Base-by-base conservation (phyloP, 2,888 invertebrate genomes). In the Caradrina kadenii region DNA sequence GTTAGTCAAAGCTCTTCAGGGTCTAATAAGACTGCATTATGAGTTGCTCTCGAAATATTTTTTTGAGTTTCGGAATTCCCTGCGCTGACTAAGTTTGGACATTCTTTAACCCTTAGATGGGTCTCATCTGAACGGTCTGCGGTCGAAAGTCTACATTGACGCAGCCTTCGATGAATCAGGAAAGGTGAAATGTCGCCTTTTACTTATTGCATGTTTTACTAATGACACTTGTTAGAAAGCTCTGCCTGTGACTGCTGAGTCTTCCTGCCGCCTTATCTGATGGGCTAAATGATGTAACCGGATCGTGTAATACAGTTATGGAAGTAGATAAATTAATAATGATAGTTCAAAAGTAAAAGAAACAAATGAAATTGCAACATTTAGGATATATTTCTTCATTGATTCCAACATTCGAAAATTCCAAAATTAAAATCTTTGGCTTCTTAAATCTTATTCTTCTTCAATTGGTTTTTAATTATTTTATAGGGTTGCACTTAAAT, bases 121-220 rank as follows among this genome's bases (percentile, higher is more conserved):
- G 48, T 48, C 10, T 35, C 58, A 55, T 63, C 56, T 59, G 19
- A 54, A 69, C 80, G 49, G 69, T 76, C 53, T 77, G 77, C 55
- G 77, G 77, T 80, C 58, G 17, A 55, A 79, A 68, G 81, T 68
- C 67, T 62, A 73, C 68, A 79, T 55, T 81, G 81, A 81, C 81
- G 48, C 63, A 81, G 74, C 48, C 31, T 67, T 39, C 13, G 64
- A 73, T 79, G 79, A 79, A 73, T 79, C 79, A 79, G 64, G 78
- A 7, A n/a, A 54, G 62, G 79, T 68, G 76, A 77, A 77, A 60
- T 63, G 63, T 59, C 26, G 49, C 61, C 72, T 77, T 71, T 81
- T 78, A 81, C 78, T 81, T 80, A 71, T 80, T 78, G 78, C 77
- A 81, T 80, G 81, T 61, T 78, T 77, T 1, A 63, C 72, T 77